Conservation (phyloP, 2,113 vertebrate species). For the Misgurnus mizolepis region DNA sequence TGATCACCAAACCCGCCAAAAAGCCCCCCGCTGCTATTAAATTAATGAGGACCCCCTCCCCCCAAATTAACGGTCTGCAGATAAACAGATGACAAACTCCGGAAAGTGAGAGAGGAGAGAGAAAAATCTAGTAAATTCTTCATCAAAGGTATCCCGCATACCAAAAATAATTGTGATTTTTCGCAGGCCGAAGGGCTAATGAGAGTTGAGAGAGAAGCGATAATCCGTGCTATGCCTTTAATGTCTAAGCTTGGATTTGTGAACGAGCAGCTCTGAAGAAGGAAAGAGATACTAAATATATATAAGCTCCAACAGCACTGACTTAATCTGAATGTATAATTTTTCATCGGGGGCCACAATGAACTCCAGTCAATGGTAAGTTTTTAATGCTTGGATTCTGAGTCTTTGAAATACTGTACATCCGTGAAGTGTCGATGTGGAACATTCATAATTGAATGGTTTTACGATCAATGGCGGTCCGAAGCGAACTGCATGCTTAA, state of each 20-base stretch:
- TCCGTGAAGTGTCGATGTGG: constrained; percentile 24
- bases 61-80: constrained; percentile 52
- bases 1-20: constrained; percentile 30
- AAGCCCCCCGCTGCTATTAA: constrained; percentile 46
- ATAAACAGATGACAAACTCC: constrained; percentile 55
- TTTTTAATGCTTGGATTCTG: constrained; percentile 7
- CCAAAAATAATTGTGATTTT: constrained; percentile 57
- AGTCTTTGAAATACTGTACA: constrained; percentile 30
- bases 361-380: constrained; percentile 40
- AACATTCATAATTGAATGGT: constrained; percentile 52
- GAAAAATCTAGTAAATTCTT: constrained; percentile 46
- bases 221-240: constrained; percentile 47
- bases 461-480: constrained; percentile 43
- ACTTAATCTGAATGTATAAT: constrained; percentile 50
- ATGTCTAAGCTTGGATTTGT: constrained; percentile 42
- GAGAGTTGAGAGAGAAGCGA: constrained; percentile 51
- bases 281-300: constrained; percentile 19
- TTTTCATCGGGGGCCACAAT: constrained; percentile 16
- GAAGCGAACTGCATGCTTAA: constrained; percentile 17
- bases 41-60: constrained; percentile 54
- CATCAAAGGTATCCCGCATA: constrained; percentile 47
- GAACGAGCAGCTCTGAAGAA: constrained; percentile 17
- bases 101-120: not conserved
- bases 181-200: constrained; percentile 50
- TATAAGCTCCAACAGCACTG: constrained; percentile 38